These are phyloP conservation scores for Myodes glareolus DNA, from an alignment of 2,113 vertebrate species.

Conservation along the genomic window DNA sequence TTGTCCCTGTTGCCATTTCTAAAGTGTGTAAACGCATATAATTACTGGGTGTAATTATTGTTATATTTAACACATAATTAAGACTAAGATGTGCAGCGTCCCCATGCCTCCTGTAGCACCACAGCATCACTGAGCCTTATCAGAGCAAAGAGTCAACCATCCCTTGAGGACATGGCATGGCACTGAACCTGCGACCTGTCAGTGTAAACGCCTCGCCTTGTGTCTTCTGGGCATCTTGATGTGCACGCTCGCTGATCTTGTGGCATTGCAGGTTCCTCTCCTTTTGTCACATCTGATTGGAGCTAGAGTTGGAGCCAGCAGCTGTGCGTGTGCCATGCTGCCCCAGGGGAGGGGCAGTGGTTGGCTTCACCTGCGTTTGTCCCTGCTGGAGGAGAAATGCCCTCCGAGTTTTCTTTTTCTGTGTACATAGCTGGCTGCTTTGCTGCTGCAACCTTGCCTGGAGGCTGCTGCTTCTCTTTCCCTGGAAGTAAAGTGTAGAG, in stretches of 20 bases:
- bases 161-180: background rate
- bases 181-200: background rate
- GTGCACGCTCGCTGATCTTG: too few relatives aligned
- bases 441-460: background rate
- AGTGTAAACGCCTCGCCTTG: accelerated
- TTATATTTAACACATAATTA: background rate
- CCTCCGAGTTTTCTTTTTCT: background rate
- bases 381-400: background rate
- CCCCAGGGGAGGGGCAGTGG: background rate
- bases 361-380: too few relatives aligned
- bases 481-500: background rate
- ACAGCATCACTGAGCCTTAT: background rate
- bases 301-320: accelerated
- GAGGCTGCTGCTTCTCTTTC: background rate
- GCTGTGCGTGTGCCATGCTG: accelerated
- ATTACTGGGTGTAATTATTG: background rate
- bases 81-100: background rate
- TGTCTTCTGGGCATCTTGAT: accelerated
- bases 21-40: background rate
- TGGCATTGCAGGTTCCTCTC: accelerated
- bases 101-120: background rate
- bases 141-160: too few relatives aligned
- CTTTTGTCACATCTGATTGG: accelerated
- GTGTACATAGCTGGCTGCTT: background rate
- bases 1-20: background rate